Evolutionary conservation across 2,888 invertebrate genomes (phyloP).

Genomic region (Urechis unicinctus): DNA sequence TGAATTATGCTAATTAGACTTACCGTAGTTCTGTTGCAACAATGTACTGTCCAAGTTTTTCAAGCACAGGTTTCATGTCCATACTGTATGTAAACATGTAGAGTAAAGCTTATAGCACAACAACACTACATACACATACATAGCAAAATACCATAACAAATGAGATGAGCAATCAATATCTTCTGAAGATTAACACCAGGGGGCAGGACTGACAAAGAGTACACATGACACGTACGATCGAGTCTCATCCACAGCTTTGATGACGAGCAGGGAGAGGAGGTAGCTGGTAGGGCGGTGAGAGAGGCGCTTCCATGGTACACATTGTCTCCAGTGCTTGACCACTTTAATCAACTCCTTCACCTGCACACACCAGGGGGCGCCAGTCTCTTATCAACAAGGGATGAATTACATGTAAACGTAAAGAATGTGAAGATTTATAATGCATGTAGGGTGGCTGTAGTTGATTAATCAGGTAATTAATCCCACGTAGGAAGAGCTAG

Average conservation of each 20-base stretch:
- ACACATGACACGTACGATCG: slow-evolving; percentile 15
- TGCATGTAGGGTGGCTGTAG: too few species aligned
- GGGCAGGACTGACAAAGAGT: not conserved
- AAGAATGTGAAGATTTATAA: too few species aligned
- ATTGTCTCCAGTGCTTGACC: slow-evolving; percentile 25
- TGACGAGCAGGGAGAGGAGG: slow-evolving; percentile 22
- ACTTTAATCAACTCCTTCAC: slow-evolving; percentile 26
- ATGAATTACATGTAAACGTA: too few species aligned
- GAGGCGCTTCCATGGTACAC: slow-evolving; percentile 19
- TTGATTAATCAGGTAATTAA: too few species aligned
- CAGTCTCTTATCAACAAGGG: too few species aligned
- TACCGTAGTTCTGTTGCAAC: slow-evolving; percentile 22
- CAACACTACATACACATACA: too few species aligned
- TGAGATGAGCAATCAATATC: not conserved
- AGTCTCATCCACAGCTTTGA: slow-evolving; percentile 20
- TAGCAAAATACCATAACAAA: not conserved
- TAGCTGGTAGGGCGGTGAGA: slow-evolving; percentile 20
- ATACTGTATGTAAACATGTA: slow-evolving; percentile 8
- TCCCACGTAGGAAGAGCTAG: too few species aligned
- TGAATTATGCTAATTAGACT: too few species aligned
- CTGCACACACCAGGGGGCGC: too few species aligned
- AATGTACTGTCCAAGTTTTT: slow-evolving; percentile 16
- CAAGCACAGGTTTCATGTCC: slow-evolving; percentile 19
- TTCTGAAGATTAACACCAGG: not conserved
- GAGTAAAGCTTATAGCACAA: too few species aligned